Percentiles rank a stretch among this genome's conserved stretches.
phyloP scores from a whole-genome alignment of 2,888 invertebrate genomes.

The Lucinisca nassula region DNA sequence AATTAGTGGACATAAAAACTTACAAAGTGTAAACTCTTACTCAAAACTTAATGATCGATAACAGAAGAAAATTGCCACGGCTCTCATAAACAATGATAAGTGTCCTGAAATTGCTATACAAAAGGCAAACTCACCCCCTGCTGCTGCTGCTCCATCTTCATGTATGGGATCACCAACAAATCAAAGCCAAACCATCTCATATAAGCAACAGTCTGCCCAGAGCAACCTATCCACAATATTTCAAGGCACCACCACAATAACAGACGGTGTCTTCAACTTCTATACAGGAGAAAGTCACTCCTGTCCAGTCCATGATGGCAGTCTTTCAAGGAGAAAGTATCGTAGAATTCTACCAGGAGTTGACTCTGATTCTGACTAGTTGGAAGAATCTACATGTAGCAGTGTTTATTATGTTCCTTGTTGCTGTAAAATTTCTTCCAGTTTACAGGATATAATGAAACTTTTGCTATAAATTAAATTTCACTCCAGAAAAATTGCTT shows the following conservation, averaged over 20 bases:
- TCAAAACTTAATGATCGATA: slow-evolving; percentile 16
- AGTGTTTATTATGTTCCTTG: no score
- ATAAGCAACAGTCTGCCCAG: background rate
- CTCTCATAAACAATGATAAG: background rate
- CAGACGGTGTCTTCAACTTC: slow-evolving; percentile 15
- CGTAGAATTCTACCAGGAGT: no score
- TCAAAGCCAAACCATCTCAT: background rate
- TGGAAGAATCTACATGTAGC: no score
- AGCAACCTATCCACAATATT: background rate
- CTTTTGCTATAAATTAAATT: no score
- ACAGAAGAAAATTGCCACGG: slow-evolving; percentile 13
- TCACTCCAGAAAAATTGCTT: no score
- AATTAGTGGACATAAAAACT: slow-evolving; percentile 38
- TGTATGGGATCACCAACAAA: background rate
- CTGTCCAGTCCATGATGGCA: no score
- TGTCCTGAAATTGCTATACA: background rate
- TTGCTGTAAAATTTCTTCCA: no score
- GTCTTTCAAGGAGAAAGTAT: no score
- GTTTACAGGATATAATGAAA: no score
- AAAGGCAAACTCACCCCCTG: background rate
- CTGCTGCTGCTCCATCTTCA: background rate
- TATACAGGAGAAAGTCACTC: no score
- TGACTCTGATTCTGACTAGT: no score
- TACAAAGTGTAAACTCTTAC: slow-evolving; percentile 28
- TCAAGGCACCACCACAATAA: slow-evolving; percentile 19